A percentile compares a stretch with the other conserved stretches of the same genome.
Evolutionary conservation across 23 tunicate genomes (phyloP).

Genomic region (Phallusia fumigata): DNA sequence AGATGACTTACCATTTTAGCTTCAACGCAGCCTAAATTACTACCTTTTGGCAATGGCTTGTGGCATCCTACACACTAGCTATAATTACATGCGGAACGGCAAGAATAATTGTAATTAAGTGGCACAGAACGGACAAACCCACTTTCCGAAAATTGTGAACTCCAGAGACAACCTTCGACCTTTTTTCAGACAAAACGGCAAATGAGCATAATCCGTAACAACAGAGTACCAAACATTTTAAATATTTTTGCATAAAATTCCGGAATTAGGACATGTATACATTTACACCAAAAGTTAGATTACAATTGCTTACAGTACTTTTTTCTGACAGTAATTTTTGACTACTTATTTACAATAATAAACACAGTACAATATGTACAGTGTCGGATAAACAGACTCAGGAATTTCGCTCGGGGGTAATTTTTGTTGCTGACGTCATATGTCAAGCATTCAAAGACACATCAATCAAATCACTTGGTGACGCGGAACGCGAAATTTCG

Average conservation of each 20-base stretch:
- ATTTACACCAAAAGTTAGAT: not conserved
- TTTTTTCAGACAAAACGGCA: not conserved
- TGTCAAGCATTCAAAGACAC: not conserved
- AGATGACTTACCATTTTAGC: too few relatives aligned
- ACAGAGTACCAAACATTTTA: not conserved
- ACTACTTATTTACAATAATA: not conserved
- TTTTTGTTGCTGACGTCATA: slow-evolving; percentile 4
- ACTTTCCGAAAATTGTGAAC: not conserved
- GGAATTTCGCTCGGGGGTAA: slow-evolving; percentile 4
- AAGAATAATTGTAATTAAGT: not conserved
- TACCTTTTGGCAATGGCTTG: not conserved
- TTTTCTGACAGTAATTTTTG: not conserved
- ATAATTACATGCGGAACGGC: not conserved
- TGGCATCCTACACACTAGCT: slow-evolving; percentile 3
- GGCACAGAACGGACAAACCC: slow-evolving; percentile 1
- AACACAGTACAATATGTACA: not conserved
- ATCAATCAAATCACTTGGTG: not conserved
- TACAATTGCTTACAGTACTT: not conserved
- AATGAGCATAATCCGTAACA: not conserved
- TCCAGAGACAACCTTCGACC: not conserved
- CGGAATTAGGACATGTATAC: too few relatives aligned
- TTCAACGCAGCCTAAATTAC: too few relatives aligned
- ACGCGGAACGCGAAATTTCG: not conserved
- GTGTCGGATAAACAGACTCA: not conserved
- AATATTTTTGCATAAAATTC: too few relatives aligned